Base-by-base conservation (phyloP, 2,113 vertebrate genomes). In the Anthoscopus minutus region DNA sequence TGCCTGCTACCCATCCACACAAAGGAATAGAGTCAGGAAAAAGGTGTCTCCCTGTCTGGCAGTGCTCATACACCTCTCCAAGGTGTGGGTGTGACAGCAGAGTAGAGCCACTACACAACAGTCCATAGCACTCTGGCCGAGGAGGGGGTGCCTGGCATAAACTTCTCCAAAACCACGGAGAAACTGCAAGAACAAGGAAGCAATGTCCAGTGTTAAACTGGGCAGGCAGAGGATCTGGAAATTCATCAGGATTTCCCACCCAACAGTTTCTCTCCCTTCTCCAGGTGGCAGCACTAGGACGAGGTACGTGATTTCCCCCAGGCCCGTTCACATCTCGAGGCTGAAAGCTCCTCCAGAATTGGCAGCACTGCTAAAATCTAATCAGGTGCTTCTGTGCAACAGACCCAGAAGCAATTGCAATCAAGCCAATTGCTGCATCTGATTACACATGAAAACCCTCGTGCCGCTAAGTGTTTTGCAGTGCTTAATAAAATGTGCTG, bases 401-500 rank as follows among this genome's bases (percentile, higher is more conserved):
- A 95, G 94, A 95, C 93, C 94, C 76, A 94, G 74, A 93, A 93
- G 93, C 89, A 88, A 93, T 95, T 90, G 95, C 93, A 97, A 97
- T 97, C 96, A 96, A 96, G 94, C 64, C 93, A 93, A 95, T 96
- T 96, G 92, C 94, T 94, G 85, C 90, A 96, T 94, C 92, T 96
- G 96, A 95, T 97, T 97, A 96, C 88, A 86, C 92, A 83, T 84
- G 64, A 96, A 94, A 96, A 92, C 82, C 71, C 85, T 96, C 6
- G 0, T 93, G 81, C 50, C 0, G 0, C 58, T 66, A 87, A 97
- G 92, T 96, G 86, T 64, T 96, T 94, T 96, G 89, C 76, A 81
- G 76, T 67, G 60, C 72, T 93, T 95, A 96, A 97, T 96, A 97
- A 97, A 96, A 94, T 74, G 80, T 92, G 64, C 92, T 58, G 45